A percentile compares a stretch with the other conserved stretches of the same genome.
These are phyloP conservation scores for Drosophila orena DNA, from an alignment of 1,140 invertebrate genomes.

Conservation along the genomic window DNA sequence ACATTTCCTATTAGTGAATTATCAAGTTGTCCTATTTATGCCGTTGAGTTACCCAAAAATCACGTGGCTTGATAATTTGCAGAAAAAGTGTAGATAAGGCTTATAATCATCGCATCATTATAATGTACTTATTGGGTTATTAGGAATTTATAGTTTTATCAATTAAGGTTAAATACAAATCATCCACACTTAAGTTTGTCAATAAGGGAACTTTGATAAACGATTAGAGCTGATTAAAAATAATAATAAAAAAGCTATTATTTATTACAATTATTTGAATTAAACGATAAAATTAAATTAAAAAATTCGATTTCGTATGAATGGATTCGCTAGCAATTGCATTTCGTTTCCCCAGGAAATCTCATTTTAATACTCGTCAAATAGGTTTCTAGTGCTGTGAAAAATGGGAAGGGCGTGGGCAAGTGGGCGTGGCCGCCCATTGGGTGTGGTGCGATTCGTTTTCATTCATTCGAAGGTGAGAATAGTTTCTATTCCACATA, in stretches of 20 bases:
- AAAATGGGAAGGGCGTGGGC: not conserved
- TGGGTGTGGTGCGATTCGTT: conserved; percentile 16
- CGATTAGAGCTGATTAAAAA: conserved; percentile 2
- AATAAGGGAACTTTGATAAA: conserved; percentile 1
- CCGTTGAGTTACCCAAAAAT: not conserved
- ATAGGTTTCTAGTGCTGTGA: not conserved
- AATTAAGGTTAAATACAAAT: not conserved
- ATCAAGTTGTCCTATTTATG: not conserved
- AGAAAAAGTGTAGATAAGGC: not conserved
- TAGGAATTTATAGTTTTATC: not conserved
- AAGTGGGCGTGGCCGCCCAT: conserved; percentile 5
- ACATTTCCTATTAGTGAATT: not conserved
- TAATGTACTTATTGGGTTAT: conserved; percentile 2
- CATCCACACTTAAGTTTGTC: not conserved
- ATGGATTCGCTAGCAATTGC: conserved; percentile 15
- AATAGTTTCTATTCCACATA: conserved; percentile 15
- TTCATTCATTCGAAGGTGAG: conserved; percentile 36
- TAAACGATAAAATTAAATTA: not conserved
- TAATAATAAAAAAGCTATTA: not conserved
- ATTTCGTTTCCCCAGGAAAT: conserved; percentile 5
- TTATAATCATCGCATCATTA: not conserved
- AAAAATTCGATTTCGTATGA: not conserved
- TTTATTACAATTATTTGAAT: not conserved
- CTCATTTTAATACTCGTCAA: conserved; percentile 8
- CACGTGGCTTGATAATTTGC: not conserved